Percentiles rank a stretch among this genome's conserved stretches.
Conservation (phyloP, 1,140 invertebrate genomes). For the Bathynomus jamesi region DNA sequence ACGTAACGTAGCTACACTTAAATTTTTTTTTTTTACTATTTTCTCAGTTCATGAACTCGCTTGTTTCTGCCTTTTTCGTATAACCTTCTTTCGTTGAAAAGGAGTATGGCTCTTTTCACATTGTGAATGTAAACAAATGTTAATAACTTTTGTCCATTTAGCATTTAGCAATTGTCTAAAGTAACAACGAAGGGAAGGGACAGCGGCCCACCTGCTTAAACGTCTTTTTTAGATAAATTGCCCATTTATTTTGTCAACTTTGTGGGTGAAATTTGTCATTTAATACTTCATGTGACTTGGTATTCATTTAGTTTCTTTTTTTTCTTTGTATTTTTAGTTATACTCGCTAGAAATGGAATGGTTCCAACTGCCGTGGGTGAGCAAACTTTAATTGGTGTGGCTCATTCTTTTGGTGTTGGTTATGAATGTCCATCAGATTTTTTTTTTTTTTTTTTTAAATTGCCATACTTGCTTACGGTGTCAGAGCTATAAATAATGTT, state of each 20-base stretch:
- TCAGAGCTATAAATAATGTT: neutral
- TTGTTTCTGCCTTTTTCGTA: too few relatives aligned
- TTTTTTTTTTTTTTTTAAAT: slow-evolving; percentile 21
- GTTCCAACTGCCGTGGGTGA: slow-evolving; percentile 59
- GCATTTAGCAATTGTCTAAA: too few relatives aligned
- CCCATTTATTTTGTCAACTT: too few relatives aligned
- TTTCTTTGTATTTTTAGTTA: slow-evolving; percentile 53
- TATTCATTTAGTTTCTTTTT: slow-evolving; percentile 39
- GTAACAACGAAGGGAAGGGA: neutral
- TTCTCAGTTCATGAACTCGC: too few relatives aligned
- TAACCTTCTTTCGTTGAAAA: too few relatives aligned
- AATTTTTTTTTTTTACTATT: too few relatives aligned
- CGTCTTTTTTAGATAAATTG: too few relatives aligned
- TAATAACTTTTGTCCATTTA: too few relatives aligned
- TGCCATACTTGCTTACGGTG: slow-evolving; percentile 7
- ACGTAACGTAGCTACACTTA: too few relatives aligned
- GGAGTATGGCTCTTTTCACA: too few relatives aligned
- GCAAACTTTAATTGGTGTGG: slow-evolving; percentile 46
- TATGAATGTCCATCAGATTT: slow-evolving; percentile 37
- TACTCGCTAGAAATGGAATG: slow-evolving; percentile 64
- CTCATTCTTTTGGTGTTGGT: slow-evolving; percentile 44
- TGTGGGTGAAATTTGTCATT: neutral
- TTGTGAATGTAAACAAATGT: too few relatives aligned
- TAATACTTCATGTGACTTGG: slow-evolving; percentile 32
- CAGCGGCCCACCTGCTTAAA: neutral